Evolutionary conservation across 2,888 invertebrate species (phyloP).

Genomic region (Neria commutata): DNA sequence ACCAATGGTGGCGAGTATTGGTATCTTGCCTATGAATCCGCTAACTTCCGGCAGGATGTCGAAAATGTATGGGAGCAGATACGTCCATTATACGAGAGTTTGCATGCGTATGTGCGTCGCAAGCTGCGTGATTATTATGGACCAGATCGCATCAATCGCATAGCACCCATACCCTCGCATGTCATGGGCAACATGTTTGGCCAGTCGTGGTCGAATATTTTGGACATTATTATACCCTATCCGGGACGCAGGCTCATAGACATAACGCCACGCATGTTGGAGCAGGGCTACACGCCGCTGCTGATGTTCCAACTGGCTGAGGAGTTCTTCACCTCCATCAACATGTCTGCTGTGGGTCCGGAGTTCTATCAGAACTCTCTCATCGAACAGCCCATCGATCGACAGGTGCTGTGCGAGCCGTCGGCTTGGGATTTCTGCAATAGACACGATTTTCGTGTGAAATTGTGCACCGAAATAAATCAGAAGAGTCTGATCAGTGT

Average conservation of each 20-base stretch:
- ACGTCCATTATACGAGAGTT: conserved; percentile 82
- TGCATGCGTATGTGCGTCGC: conserved; percentile 88
- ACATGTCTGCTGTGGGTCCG: conserved; percentile 83
- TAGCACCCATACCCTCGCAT: conserved; percentile 84
- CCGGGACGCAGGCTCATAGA: conserved; percentile 83
- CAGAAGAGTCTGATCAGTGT: conserved; percentile 87
- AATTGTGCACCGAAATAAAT: conserved; percentile 84
- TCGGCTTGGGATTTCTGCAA: conserved; percentile 96
- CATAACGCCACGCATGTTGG: conserved; percentile 81
- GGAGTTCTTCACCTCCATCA: conserved; percentile 89
- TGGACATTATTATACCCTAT: conserved; percentile 82
- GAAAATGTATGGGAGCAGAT: conserved; percentile 85
- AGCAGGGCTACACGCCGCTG: conserved; percentile 83
- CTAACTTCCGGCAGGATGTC: conserved; percentile 76
- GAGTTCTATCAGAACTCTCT: conserved; percentile 90
- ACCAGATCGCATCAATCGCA: conserved; percentile 77
- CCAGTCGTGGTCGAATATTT: conserved; percentile 83
- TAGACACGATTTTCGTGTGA: conserved; percentile 82
- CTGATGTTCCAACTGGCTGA: conserved; percentile 87
- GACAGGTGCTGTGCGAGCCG: conserved; percentile 84
- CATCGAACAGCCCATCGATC: conserved; percentile 77
- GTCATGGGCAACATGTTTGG: conserved; percentile 91
- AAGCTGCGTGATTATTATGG: conserved; percentile 85
- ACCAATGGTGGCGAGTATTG: conserved; percentile 87
- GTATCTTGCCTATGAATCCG: conserved; percentile 85